Base-by-base conservation (phyloP, 2,888 invertebrate species). In the Apamea epomidion region DNA sequence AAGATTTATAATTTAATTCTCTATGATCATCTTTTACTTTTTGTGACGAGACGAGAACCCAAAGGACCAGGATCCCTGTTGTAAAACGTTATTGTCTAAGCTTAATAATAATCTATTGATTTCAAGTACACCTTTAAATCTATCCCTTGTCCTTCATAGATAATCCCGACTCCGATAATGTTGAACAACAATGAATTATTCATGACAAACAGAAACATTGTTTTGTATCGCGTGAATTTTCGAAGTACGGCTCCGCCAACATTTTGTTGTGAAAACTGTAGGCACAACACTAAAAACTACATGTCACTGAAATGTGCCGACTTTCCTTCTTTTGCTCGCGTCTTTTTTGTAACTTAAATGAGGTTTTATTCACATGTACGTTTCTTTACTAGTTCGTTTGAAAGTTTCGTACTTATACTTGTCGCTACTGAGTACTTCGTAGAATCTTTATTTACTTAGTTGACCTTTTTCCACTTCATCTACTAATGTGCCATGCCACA, bases 311-410 rank as follows among this genome's bases (percentile, higher is more conserved):
- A 85, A 79, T 79, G 81, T 87, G 67, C 42, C 74, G 32, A 86
- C 79, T 81, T 89, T 67, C 37, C 74, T 83, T 72, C 68, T 62
- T 68, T 78, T 62, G n/a, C 73, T 48, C 60, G 51, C 25, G 25
- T 78, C 67, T 82, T 88, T 88, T 89, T 87, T 81, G 70, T 74
- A 88, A 88, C 81, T 89, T 88, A 86, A 88, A 88, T 88, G 78
- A 83, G 81, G 80, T 85, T 89, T 85, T 79, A 87, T 84, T 85
- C 74, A 83, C 81, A 70, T 83, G 76, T 71, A 79, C 69, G 73
- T 73, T 85, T 72, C 77, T 84, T 82, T 84, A 74, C 76, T 71
- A 64, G 58, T 82, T 80, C 76, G 65, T 82, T 80, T 82, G 69
- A 86, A 87, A 89, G 82, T 86, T 89, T 73, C 42, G 60, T 71